phyloP scores from a whole-genome alignment of 1,140 invertebrate genomes.

The Nephila pilipes region DNA sequence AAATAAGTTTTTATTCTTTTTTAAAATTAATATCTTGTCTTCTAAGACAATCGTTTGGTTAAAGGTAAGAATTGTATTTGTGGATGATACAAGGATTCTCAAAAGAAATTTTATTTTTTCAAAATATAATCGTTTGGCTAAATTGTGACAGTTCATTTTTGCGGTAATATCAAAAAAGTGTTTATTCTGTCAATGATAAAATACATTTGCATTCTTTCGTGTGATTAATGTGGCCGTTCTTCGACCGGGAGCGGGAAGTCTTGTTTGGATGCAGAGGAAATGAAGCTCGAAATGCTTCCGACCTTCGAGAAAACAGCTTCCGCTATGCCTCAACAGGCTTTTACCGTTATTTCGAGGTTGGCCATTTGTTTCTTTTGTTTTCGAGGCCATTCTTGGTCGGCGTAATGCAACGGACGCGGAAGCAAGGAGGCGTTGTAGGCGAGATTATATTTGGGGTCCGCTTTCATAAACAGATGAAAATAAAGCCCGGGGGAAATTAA shows the following conservation, averaged over 20 bases:
- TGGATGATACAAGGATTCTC: no score
- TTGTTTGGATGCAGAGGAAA: constrained; percentile 34
- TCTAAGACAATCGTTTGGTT: no score
- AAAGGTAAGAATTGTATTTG: no score
- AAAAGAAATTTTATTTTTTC: no score
- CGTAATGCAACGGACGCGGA: neutral
- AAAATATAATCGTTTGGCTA: no score
- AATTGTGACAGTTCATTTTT: no score
- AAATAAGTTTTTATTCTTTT: no score
- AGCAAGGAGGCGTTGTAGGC: neutral
- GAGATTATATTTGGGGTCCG: constrained; percentile 34
- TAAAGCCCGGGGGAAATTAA: constrained; percentile 20
- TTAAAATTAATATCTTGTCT: no score
- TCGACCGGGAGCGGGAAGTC: neutral
- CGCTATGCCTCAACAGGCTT: constrained; percentile 24
- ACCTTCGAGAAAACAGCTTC: constrained; percentile 39
- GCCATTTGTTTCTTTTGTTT: constrained; percentile 26
- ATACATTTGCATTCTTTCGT: neutral
- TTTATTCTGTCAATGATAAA: neutral
- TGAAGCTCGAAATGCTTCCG: constrained; percentile 34
- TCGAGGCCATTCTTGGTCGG: neutral
- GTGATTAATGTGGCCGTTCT: neutral
- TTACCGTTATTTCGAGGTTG: constrained; percentile 29
- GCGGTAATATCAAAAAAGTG: no score
- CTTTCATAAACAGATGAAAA: constrained; percentile 39